Evolutionary conservation across 2,888 invertebrate species (phyloP), one percentile per base, ranked within the genome.

Genomic region (Alsophila aescularia): DNA sequence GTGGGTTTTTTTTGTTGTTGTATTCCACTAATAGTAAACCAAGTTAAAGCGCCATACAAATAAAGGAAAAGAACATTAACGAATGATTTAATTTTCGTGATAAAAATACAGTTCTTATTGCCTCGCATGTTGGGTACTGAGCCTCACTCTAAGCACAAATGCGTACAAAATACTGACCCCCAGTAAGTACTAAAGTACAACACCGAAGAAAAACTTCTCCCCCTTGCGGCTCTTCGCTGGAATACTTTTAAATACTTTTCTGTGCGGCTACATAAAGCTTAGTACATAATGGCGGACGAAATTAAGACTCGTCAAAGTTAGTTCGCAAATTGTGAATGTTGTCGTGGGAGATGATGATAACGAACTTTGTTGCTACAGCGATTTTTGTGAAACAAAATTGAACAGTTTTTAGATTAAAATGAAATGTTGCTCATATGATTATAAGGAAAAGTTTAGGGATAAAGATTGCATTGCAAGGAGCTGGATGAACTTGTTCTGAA

Each of bases 291-390:
- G 58, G 64, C 52, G 62, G 52, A 63, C 63, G 48, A 53, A 58
- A 47, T 48, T 53, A 52, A 52, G 55, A 56, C 70, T 73, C 72
- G 69, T 66, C 67, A 62, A 69, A 74, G 68, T 75, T 63, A 67
- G 70, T 62, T 72, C 67, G 69, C 70, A 70, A 72, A 73, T 75
- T 72, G 65, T 64, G 60, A 72, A 70, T 67, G 73, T 70, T 69
- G 70, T 72, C 65, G 66, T 62, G 50, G 34, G 52, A 43, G 51
- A 47, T 60, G 64, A 62, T 64, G 55, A 44, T 55, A 56, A 50
- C 50, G 32, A 50, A 51, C 41, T 56, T 56, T 51, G 42, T 47
- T 41, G 41, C 36, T 36, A 32, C 18, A 31, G 39, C 49, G 31
- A 36, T 42, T 48, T 49, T 53, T 24, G 18, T 53, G n/a, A 36